Conservation (phyloP, 2,888 invertebrate species). For the Sesamia inferens region DNA sequence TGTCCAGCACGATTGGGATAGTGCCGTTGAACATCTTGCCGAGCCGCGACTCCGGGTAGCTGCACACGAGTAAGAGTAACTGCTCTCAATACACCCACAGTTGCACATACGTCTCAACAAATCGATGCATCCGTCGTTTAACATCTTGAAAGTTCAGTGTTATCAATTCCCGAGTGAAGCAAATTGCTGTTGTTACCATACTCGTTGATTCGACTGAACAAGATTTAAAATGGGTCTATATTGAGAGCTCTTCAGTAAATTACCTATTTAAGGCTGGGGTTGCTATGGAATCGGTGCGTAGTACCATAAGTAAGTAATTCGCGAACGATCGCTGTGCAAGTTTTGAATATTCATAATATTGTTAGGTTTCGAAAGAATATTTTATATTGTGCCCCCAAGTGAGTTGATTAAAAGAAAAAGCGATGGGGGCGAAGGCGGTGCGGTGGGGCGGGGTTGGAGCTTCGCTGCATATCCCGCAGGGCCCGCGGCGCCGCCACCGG, state of each 20-base stretch:
- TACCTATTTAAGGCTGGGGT: constrained; percentile 49
- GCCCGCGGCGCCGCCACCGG: constrained; percentile 65
- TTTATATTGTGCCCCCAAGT: constrained; percentile 74
- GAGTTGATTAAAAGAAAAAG: constrained; percentile 77
- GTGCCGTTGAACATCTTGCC: constrained; percentile 98
- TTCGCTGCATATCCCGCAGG: constrained; percentile 63
- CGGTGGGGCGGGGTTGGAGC: constrained; percentile 52
- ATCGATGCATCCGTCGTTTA: constrained; percentile 61
- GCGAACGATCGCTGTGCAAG: constrained; percentile 2
- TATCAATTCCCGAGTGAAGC: constrained; percentile 59
- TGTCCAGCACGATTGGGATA: constrained; percentile 98
- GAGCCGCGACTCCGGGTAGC: constrained; percentile 97
- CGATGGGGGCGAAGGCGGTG: constrained; percentile 50
- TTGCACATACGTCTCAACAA: constrained; percentile 44
- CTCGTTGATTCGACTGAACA: constrained; percentile 53
- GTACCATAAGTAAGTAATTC: constrained; percentile 3
- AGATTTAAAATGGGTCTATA: constrained; percentile 51
- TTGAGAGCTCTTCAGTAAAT: constrained; percentile 38
- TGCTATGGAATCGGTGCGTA: constrained; percentile 49
- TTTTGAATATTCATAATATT: constrained; percentile 34
- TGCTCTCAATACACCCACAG: constrained; percentile 35
- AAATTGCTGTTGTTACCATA: constrained; percentile 52
- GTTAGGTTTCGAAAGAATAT: constrained; percentile 29
- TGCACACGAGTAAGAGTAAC: constrained; percentile 80
- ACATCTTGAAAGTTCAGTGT: constrained; percentile 46